Base-by-base conservation (phyloP, 2,888 invertebrate species). In the Eugnorisma glareosa region DNA sequence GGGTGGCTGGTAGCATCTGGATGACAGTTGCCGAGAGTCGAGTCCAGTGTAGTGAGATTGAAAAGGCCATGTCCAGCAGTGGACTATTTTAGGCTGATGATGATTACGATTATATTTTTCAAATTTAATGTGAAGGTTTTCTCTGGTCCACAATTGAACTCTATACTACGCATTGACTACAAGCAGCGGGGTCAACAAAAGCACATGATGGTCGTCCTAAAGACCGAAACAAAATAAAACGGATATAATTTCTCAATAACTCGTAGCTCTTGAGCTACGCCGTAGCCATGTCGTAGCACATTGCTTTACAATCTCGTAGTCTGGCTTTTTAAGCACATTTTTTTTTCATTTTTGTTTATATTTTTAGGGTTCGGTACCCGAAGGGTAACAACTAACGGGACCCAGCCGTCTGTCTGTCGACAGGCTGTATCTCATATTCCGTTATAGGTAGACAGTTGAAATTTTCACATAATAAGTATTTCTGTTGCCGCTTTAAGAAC, bases 201-300 rank as follows among this genome's bases (percentile, higher is more conserved):
- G 59, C 8, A 59, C 31, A 57, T 28, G 2, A 28, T 18, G 57
- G 2, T 8, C 31, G 3, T 31, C 3, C 1, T 21, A 21, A 61
- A 61, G n/a, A n/a, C n/a, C n/a, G n/a, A 24, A 21, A 61, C 63
- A 57, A 28, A 7, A 57, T n/a, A 37, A 24, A 24, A n/a, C 24
- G 13, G 1, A 37, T 3, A 1, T 51, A 13, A 66, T 31, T 24
- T 18, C 13, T n/a, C 13, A 67, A 6, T n/a, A n/a, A 51, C 11
- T 73, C n/a, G 75, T 75, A 75, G 63, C 75, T 3, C 51, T 1
- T 11, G 18, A 45, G 74, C 75, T 75, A 75, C 74, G 74, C 24
- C 75, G 74, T 75, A 75, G 75, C 40, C 13, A 40, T 73, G 2
- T 18, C 73, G 68, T 68, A 73, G 68, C 67, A 40, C 37, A 40